Percentiles rank a stretch among this genome's conserved stretches.
Evolutionary conservation across 2,113 vertebrate species (phyloP).

Genomic region (Saguinus midas): DNA sequence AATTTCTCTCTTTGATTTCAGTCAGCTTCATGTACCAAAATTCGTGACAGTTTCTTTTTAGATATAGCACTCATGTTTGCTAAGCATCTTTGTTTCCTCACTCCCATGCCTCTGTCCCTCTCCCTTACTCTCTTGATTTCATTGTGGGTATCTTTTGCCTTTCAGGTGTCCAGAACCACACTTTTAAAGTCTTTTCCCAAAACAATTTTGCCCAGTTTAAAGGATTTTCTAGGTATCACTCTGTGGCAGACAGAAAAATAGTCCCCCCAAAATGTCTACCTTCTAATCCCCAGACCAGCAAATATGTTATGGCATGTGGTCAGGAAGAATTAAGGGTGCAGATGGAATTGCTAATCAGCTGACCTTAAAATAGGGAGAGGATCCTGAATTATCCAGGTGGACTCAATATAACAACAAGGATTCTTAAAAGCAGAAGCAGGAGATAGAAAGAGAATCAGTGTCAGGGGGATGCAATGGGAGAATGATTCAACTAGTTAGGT

Average conservation of each 20-base stretch:
- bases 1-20: constrained; percentile 34
- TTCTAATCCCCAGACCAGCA: background rate
- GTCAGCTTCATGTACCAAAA: background rate
- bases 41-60: background rate
- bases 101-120: background rate
- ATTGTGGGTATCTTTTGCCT: background rate
- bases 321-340: background rate
- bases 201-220: background rate
- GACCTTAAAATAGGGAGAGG: background rate
- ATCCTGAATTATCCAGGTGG: background rate
- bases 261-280: background rate
- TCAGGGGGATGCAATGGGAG: background rate
- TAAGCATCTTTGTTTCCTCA: background rate
- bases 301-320: background rate
- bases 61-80: background rate
- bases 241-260: background rate
- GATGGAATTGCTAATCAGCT: background rate
- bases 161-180: background rate
- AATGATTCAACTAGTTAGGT: background rate
- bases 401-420: background rate
- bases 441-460: background rate
- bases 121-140: background rate
- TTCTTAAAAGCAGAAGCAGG: background rate
- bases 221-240: background rate
- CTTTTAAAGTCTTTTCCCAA: background rate